Evolutionary conservation across 2,888 invertebrate genomes (phyloP).

Genomic region (Patella pellucida): DNA sequence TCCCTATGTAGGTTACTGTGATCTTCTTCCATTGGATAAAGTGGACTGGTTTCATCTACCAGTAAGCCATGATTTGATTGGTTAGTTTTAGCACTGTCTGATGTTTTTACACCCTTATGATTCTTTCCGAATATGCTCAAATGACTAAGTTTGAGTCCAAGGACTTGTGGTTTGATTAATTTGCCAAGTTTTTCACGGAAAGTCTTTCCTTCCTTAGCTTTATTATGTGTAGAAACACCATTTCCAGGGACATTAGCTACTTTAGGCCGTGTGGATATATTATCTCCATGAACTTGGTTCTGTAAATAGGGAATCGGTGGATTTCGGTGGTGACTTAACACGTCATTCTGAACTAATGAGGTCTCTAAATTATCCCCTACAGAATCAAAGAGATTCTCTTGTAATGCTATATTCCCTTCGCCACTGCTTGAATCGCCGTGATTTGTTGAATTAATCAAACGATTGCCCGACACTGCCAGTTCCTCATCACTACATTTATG

Average conservation of each 20-base stretch:
- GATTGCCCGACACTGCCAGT: constrained; percentile 72
- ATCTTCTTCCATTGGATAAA: constrained; percentile 34
- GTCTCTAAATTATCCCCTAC: constrained; percentile 65
- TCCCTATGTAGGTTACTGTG: constrained; percentile 42
- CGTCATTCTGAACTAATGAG: constrained; percentile 73
- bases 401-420: background rate
- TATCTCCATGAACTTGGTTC: constrained; percentile 78
- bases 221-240: constrained; percentile 35
- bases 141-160: constrained; percentile 44
- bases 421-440: constrained; percentile 11
- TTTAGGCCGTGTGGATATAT: constrained; percentile 62
- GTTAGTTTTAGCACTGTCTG: constrained; percentile 1
- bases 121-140: constrained; percentile 39
- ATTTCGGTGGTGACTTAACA: constrained; percentile 57
- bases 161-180: constrained; percentile 52
- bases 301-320: constrained; percentile 80
- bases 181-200: constrained; percentile 39
- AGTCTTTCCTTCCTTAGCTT: constrained; percentile 24
- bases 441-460: constrained; percentile 56
- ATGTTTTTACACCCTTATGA: background rate
- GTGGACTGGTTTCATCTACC: constrained; percentile 13
- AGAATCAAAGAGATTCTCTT: constrained; percentile 59
- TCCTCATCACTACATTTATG: constrained; percentile 75
- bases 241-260: constrained; percentile 69
- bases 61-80: constrained; percentile 12